A percentile compares a stretch with the other conserved stretches of the same genome.
phyloP scores from a whole-genome alignment of 2,888 invertebrate species.

The Platyscelio sp. region DNA sequence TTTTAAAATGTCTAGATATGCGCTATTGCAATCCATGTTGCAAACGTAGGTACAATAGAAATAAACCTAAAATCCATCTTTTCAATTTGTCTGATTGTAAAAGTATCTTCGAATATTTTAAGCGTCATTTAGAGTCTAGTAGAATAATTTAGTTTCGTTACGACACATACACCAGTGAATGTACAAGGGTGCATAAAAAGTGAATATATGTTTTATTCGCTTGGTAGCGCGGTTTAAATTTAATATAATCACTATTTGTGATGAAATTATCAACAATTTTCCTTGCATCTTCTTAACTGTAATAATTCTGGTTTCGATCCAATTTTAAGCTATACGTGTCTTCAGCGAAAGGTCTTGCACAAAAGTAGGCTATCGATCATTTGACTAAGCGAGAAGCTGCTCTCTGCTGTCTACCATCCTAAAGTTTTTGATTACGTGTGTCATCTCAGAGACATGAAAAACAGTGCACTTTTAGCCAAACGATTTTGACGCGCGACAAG shows the following conservation, averaged over 20 bases:
- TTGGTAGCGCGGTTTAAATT: too few species aligned
- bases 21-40: too few species aligned
- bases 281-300: slow-evolving; percentile 46
- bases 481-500: neutral
- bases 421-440: slow-evolving; percentile 56
- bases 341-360: slow-evolving; percentile 48
- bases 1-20: too few species aligned
- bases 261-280: slow-evolving; percentile 2
- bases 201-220: too few species aligned
- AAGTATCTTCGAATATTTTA: too few species aligned
- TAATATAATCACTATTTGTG: neutral
- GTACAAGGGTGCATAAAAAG: too few species aligned
- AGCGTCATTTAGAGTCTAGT: too few species aligned
- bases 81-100: too few species aligned
- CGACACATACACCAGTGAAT: too few species aligned
- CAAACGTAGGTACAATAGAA: too few species aligned
- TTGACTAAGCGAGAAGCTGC: slow-evolving; percentile 61
- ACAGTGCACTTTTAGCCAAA: slow-evolving; percentile 17
- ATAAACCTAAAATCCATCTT: too few species aligned
- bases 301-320: slow-evolving; percentile 46
- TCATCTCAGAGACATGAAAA: slow-evolving; percentile 50
- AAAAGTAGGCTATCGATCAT: slow-evolving; percentile 76
- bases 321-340: slow-evolving; percentile 63
- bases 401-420: slow-evolving; percentile 52
- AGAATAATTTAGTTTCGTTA: too few species aligned